Base-by-base conservation (phyloP, 2,888 invertebrate genomes). In the Lasioglossum oenotherae region DNA sequence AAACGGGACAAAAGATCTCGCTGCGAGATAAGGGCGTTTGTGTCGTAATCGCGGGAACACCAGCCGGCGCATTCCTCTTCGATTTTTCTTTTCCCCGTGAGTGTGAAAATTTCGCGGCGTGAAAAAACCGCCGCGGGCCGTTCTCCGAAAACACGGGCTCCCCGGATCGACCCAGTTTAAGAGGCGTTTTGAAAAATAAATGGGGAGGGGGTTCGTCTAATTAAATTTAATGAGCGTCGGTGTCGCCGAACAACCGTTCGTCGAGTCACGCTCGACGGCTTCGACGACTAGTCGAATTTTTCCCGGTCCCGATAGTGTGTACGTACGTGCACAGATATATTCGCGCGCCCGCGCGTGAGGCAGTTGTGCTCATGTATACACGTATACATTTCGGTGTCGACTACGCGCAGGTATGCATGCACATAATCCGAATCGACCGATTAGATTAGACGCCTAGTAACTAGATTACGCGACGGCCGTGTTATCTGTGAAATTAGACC, bases 381-480 rank as follows among this genome's bases (percentile, higher is more conserved):
- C 5, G 60, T 31, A 64, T 31, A 64, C 31, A 8, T 3, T 16
- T 64, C 19, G 60, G 74, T 76, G 74, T 78, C 35, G 79, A 74
- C 78, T 77, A 57, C 86, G 89, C 84, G 84, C 87, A 89, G 86
- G 85, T 87, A 89, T 89, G 91, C 92, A 84, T 90, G 87, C 89
- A 89, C 89, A 91, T 92, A 93, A 94, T 93, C 91, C 91, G 93
- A 93, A 92, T 93, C 90, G 87, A 89, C 89, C 92, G 95, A 95
- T 95, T 95, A 95, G 94, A 95, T 95, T 95, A 94, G 93, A 95
- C 94, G 94, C 94, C 93, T 95, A 94, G 95, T 94, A 95, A 95
- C 95, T 95, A 95, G 95, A 95, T 95, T 95, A 94, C 93, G 89
- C 91, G 89, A 81, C 87, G 89, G 35, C 79, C 85, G 91, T 89